phyloP scores from a whole-genome alignment of 64 coral and sea anemone species.

The Exaiptasia diaphana region DNA sequence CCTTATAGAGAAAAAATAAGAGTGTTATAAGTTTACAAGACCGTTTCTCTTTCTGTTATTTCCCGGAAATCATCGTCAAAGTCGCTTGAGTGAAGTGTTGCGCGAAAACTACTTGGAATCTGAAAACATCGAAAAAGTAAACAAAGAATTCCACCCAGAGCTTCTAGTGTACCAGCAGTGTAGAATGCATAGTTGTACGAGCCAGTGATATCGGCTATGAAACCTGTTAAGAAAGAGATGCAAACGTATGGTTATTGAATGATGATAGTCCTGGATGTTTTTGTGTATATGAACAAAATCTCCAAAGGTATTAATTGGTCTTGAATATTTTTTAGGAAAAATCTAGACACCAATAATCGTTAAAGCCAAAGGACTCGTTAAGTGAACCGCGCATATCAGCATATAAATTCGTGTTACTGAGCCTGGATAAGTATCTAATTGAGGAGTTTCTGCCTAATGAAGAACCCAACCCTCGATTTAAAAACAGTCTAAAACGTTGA shows the following conservation, averaged over 20 bases:
- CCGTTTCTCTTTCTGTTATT: background rate
- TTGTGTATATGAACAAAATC: background rate
- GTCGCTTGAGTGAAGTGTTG: background rate
- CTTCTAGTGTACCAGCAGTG: background rate
- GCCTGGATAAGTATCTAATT: no score
- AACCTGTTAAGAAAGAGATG: background rate
- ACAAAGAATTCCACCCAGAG: background rate
- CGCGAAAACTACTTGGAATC: no score
- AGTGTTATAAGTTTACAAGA: no score
- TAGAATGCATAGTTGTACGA: slow-evolving; percentile 5
- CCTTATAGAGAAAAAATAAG: no score
- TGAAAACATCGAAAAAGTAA: background rate
- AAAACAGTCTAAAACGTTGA: background rate
- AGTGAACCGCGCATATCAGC: background rate
- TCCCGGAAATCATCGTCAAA: background rate
- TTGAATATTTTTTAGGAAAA: background rate
- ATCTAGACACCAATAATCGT: background rate
- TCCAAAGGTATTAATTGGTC: background rate
- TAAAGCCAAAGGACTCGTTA: background rate
- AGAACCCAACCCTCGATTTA: background rate
- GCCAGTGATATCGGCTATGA: slow-evolving; percentile 4
- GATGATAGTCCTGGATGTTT: background rate
- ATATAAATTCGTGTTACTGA: background rate
- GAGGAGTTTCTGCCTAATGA: background rate
- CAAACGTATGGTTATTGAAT: background rate